These are phyloP conservation scores for Amphiprion percula DNA, from an alignment of 2,113 vertebrate species.

Conservation along the genomic window DNA sequence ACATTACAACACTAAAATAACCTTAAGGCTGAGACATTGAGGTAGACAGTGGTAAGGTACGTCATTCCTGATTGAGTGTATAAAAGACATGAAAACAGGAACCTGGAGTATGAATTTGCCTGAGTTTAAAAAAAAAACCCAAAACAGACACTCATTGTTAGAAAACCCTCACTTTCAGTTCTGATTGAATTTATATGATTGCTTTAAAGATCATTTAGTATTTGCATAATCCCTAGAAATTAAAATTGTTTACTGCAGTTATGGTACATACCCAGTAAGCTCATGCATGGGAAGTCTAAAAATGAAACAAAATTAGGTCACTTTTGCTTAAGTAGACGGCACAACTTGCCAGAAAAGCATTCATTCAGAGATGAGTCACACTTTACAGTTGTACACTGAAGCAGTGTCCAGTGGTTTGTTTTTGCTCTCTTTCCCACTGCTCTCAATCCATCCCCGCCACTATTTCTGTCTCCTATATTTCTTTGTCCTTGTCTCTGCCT, in stretches of 20 bases:
- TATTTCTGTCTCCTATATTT: slow-evolving; percentile 20
- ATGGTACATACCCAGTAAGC: neutral
- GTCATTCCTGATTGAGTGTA: neutral
- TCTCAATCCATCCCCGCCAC: slow-evolving; percentile 5
- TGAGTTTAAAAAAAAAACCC: neutral
- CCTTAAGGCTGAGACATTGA: neutral
- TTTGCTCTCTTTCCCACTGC: neutral
- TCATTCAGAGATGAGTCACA: slow-evolving; percentile 14
- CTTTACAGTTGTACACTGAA: slow-evolving; percentile 31
- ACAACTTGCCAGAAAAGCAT: neutral
- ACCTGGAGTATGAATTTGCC: neutral
- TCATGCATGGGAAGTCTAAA: neutral
- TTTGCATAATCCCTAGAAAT: neutral
- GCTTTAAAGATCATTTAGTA: neutral
- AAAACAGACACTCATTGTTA: neutral
- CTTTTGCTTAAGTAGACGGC: neutral
- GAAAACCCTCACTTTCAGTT: neutral
- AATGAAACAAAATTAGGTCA: neutral
- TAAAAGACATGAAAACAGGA: neutral
- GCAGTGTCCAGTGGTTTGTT: slow-evolving; percentile 16
- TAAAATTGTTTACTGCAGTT: slow-evolving; percentile 6
- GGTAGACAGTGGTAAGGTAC: neutral
- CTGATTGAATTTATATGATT: neutral
- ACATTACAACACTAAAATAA: neutral
- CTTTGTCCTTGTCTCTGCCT: neutral